phyloP scores from a whole-genome alignment of 2,797 vertebrate species.

The Pachyuromys duprasi region DNA sequence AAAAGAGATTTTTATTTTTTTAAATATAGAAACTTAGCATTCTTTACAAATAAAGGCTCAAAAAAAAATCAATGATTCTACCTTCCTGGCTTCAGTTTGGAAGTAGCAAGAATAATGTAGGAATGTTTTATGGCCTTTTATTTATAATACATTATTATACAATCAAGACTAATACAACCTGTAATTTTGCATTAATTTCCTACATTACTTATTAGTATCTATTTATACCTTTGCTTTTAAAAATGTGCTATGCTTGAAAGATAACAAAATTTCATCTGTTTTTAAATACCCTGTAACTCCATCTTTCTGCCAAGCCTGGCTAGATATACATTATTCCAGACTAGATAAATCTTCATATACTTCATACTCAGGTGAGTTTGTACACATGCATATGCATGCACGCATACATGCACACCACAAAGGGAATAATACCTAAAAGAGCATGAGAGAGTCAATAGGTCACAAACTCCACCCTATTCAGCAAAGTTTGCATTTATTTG shows the following conservation, averaged over 20 bases:
- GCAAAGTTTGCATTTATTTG: background rate
- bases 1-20: slow-evolving; percentile 54
- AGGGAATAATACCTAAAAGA: slow-evolving; percentile 11
- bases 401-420: too few species aligned
- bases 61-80: slow-evolving; percentile 59
- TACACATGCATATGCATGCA: background rate
- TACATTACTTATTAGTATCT: slow-evolving; percentile 71
- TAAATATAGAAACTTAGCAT: slow-evolving; percentile 39
- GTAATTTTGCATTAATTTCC: slow-evolving; percentile 74
- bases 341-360: background rate
- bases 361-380: background rate
- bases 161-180: slow-evolving; percentile 58
- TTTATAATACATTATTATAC: slow-evolving; percentile 64
- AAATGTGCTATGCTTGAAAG: slow-evolving; percentile 64
- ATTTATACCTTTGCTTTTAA: slow-evolving; percentile 69
- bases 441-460: background rate
- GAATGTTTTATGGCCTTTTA: slow-evolving; percentile 63
- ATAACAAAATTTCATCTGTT: slow-evolving; percentile 49
- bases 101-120: slow-evolving; percentile 34
- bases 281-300: background rate
- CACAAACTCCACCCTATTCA: background rate
- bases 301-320: slow-evolving; percentile 10
- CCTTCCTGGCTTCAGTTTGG: slow-evolving; percentile 56
- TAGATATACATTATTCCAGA: slow-evolving; percentile 33
- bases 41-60: slow-evolving; percentile 52